Percentiles rank a stretch among this genome's conserved stretches.
Conservation (phyloP, 2,888 invertebrate species). For the Troilus luridus region DNA sequence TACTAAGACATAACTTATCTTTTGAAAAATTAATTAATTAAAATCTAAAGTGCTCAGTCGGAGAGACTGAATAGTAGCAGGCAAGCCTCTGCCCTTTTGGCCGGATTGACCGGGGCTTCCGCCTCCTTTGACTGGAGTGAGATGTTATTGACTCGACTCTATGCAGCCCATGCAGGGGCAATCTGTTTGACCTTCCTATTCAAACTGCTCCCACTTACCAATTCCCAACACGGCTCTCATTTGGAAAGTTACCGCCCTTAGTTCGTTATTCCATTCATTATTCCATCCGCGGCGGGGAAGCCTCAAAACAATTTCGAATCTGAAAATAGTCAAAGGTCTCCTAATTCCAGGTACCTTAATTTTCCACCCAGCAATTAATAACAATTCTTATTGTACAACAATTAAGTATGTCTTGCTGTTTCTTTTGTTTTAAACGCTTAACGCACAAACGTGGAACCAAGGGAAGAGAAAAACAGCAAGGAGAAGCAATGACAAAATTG, state of each 20-base stretch:
- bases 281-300: not conserved
- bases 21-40: not conserved
- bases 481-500: not conserved
- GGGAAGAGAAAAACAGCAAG: not conserved
- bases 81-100: not conserved
- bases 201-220: conserved; percentile 46
- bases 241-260: conserved; percentile 31
- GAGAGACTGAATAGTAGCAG: not conserved
- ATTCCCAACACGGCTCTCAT: conserved; percentile 15
- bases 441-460: not conserved
- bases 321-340: not conserved
- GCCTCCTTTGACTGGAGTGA: conserved; percentile 1
- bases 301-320: not conserved
- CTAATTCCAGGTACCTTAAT: not conserved
- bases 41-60: not conserved
- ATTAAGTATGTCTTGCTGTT: not conserved
- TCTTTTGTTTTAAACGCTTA: not conserved
- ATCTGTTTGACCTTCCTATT: conserved; percentile 24
- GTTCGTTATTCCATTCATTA: conserved; percentile 37
- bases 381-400: not conserved
- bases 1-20: not conserved
- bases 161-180: conserved; percentile 28
- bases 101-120: not conserved
- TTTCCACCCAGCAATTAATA: not conserved
- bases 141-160: not conserved